Base-by-base conservation (phyloP, 2,888 invertebrate species). In the Selenia dentaria region DNA sequence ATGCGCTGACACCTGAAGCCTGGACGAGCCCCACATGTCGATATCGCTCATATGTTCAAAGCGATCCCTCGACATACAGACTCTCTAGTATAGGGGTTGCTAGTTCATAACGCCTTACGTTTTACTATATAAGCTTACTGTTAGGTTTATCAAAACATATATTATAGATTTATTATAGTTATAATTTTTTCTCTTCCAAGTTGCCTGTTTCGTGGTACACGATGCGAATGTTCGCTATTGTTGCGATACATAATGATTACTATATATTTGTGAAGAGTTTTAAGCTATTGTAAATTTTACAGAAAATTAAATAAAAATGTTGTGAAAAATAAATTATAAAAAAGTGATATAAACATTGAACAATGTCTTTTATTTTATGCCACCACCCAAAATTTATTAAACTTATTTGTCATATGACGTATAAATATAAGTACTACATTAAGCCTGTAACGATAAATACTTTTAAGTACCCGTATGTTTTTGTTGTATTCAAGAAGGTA, bases 221-320 rank as follows among this genome's bases (percentile, higher is more conserved):
- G 59, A 52, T 65, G 66, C 74, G 74, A 66, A 56, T 51, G 48
- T 43, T 68, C 74, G 73, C 74, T 66, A 71, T 76, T 81, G 79
- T 83, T 81, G 75, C 82, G 79, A 79, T 76, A 78, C 71, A 79
- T 78, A 77, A 74, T 71, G 72, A 78, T 67, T 65, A 53, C 52
- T 82, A 83, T 81, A 80, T 84, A 85, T 88, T 87, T 89, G 89
- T 86, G 89, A 89, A 78, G 83, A 89, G 83, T 86, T 87, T 87
- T 88, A 90, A 88, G 88, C 85, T 89, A 90, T 86, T 88, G 88
- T 90, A 90, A 88, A 89, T 90, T 89, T 90, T 90, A 89, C 90
- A 90, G 86, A 90, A 90, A 89, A 89, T 71, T 76, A 86, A 85
- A 80, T 81, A 81, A 84, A 89, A 88, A 89, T 87, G 88, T 89